Evolutionary conservation across 2,888 invertebrate species (phyloP).

Genomic region (Lasiommata megera): DNA sequence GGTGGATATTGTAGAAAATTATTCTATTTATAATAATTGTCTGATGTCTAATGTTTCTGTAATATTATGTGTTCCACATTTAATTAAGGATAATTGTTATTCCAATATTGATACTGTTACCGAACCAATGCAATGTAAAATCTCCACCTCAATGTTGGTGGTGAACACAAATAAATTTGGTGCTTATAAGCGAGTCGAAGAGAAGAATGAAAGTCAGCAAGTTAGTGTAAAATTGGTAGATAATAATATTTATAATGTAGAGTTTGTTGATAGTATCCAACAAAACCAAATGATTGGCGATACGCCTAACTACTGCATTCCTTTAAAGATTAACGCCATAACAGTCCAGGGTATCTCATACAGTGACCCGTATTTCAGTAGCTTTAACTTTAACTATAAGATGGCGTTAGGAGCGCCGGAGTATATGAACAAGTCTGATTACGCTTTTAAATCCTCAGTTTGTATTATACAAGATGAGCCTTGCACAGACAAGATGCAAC

Average conservation of each 20-base stretch:
- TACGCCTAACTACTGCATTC: constrained; percentile 81
- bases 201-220: constrained; percentile 80
- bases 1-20: constrained; percentile 81
- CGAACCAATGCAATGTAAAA: constrained; percentile 82
- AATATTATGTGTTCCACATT: constrained; percentile 84
- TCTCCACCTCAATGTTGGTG: constrained; percentile 83
- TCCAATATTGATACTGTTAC: constrained; percentile 81
- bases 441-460: constrained; percentile 83
- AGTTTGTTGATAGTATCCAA: constrained; percentile 81
- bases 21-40: constrained; percentile 83
- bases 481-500: constrained; percentile 66
- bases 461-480: constrained; percentile 79
- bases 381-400: constrained; percentile 82
- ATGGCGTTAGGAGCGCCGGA: constrained; percentile 79
- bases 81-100: constrained; percentile 82
- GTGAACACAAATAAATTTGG: constrained; percentile 81
- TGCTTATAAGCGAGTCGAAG: constrained; percentile 80
- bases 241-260: constrained; percentile 82
- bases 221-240: constrained; percentile 80
- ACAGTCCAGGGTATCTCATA: constrained; percentile 83
- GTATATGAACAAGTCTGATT: constrained; percentile 83
- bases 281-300: constrained; percentile 82
- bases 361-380: constrained; percentile 82
- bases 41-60: constrained; percentile 82
- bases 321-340: constrained; percentile 82